Evolutionary conservation across 2,113 vertebrate genomes (phyloP), one percentile per base, ranked within the genome.

Genomic region (Cynoglossus semilaevis): DNA sequence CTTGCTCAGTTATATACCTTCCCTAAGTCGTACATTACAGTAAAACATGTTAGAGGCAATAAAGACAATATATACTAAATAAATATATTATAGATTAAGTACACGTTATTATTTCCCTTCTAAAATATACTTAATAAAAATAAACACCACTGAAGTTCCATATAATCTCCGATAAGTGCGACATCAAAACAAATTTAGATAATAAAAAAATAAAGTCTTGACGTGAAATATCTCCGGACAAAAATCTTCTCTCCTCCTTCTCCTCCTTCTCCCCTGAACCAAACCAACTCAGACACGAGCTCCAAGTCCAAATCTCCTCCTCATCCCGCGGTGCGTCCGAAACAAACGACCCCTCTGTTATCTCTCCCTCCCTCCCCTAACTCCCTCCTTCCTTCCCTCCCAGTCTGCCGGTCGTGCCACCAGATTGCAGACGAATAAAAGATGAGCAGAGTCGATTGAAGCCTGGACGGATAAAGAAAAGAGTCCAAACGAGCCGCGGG

Each of bases 401-500:
- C 46, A 57, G 58, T 44, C 44, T 45, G 40, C 54, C 52, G 15
- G 49, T 54, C 71, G 35, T 75, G 56, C 67, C 74, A 65, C 69
- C 83, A 88, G 81, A 85, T 86, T 88, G 82, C 80, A 70, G 63
- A 76, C 54, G 72, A 64, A 68, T 72, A 60, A 61, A 79, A 68
- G 76, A 76, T 46, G 77, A 66, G 70, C 66, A 50, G 78, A 84
- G 76, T 73, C 76, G 36, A 35, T 38, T 77, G 72, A 54, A 80
- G 67, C 22, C 61, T 55, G 63, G 54, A 56, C 47, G 73, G 74
- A 73, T 11, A 58, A 19, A 82, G 71, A 74, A 64, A 52, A 67
- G 68, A 85, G 76, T 51, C 70, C 74, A 77, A 90, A 90, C 88
- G 76, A 90, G 83, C 68, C 52, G 84, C 70, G 81, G 63, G 75